A percentile compares a stretch with the other conserved stretches of the same genome.
Evolutionary conservation across 2,113 vertebrate species (phyloP).

Genomic region (Chaetodon trifascialis): DNA sequence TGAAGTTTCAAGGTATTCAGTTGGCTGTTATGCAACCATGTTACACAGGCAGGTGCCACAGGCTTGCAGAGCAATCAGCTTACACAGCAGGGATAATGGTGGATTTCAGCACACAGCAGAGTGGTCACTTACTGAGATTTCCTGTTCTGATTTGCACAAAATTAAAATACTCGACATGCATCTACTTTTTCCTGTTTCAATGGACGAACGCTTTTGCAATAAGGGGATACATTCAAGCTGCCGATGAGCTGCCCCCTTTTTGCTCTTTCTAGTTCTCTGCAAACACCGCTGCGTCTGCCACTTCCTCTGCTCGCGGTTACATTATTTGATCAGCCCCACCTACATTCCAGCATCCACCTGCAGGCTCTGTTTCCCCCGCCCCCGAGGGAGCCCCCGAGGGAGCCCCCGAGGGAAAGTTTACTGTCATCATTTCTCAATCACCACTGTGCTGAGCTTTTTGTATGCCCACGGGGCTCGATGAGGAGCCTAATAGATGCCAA

Average conservation of each 20-base stretch:
- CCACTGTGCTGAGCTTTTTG: neutral
- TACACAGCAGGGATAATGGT: constrained; percentile 22
- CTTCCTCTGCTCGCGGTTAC: neutral
- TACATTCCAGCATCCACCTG: constrained; percentile 8
- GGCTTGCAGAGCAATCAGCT: constrained; percentile 49
- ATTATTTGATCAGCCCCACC: neutral
- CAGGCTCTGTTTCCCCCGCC: neutral
- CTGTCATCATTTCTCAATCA: constrained; percentile 9
- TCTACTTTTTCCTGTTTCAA: neutral
- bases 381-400: neutral
- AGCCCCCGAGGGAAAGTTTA: neutral
- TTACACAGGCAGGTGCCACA: constrained; percentile 17
- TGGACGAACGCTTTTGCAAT: neutral
- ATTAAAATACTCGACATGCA: neutral
- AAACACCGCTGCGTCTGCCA: neutral
- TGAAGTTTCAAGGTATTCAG: constrained; percentile 3
- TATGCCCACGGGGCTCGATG: neutral
- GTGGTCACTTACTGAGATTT: constrained; percentile 5
- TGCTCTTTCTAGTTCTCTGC: neutral
- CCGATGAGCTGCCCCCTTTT: neutral
- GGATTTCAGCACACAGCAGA: constrained; percentile 24
- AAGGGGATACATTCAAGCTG: neutral
- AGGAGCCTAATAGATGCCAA: constrained; percentile 11
- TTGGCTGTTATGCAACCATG: constrained; percentile 27
- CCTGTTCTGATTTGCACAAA: neutral